phyloP scores from a whole-genome alignment of 2,113 vertebrate genomes.

The Physeter macrocephalus region DNA sequence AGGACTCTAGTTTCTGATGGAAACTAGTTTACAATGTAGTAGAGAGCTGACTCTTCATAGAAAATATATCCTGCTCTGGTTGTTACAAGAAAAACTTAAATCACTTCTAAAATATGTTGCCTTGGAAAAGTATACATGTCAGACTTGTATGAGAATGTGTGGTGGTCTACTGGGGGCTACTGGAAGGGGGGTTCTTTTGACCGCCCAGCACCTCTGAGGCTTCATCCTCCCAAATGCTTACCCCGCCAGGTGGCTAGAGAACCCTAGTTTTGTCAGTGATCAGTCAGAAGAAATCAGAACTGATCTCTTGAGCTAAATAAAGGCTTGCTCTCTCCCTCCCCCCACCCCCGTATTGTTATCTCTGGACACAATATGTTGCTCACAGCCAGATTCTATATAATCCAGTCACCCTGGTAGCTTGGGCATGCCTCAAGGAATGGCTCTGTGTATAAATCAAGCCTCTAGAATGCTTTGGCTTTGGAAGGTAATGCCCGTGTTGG shows the following conservation, averaged over 20 bases:
- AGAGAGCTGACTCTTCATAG: not conserved
- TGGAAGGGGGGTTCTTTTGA: not conserved
- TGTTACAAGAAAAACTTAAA: not conserved
- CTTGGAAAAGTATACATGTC: not conserved
- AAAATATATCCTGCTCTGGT: not conserved
- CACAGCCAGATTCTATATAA: not conserved
- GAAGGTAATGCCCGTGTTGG: not conserved
- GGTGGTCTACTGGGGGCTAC: not conserved
- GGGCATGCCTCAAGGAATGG: not conserved
- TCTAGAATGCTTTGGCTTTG: not conserved
- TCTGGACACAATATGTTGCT: not conserved
- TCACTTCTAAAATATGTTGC: not conserved
- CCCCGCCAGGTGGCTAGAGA: not conserved
- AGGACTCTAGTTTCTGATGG: not conserved
- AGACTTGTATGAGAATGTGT: not conserved
- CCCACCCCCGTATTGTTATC: not conserved
- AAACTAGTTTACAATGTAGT: not conserved
- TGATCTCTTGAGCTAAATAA: not conserved
- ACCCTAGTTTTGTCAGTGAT: not conserved
- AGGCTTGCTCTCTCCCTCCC: accelerated
- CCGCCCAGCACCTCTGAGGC: not conserved
- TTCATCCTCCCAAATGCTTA: not conserved
- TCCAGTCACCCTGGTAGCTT: not conserved
- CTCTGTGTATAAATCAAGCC: not conserved
- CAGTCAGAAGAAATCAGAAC: not conserved